Evolutionary conservation across 2,113 vertebrate species (phyloP).

Genomic region (Erinaceus europaeus): DNA sequence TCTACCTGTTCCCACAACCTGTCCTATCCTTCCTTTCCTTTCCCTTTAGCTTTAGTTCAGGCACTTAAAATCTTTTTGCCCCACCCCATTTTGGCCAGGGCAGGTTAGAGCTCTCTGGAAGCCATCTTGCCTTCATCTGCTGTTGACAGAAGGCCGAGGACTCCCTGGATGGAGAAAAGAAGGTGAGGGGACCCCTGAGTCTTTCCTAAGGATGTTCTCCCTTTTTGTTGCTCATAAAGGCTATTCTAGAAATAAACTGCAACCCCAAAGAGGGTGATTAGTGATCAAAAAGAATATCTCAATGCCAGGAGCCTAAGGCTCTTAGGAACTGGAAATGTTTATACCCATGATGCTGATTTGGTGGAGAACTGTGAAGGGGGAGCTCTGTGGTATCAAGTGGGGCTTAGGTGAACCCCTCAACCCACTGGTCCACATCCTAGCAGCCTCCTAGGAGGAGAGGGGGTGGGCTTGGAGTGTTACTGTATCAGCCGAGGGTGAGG

Average conservation of each 20-base stretch:
- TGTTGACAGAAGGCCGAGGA: background rate
- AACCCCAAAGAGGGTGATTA: constrained; percentile 16
- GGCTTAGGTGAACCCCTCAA: background rate
- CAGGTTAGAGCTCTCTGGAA: background rate
- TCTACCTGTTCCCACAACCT: background rate
- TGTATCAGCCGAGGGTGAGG: background rate
- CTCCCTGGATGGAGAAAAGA: background rate
- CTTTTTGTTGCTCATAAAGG: constrained; percentile 4
- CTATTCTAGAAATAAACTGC: background rate
- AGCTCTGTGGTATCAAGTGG: background rate
- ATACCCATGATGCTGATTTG: no score
- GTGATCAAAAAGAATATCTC: constrained; percentile 2
- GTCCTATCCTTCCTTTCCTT: background rate
- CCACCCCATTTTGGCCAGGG: background rate
- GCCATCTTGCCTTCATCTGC: background rate
- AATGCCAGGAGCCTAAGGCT: background rate
- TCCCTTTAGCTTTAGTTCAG: fast-evolving
- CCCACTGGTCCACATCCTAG: background rate
- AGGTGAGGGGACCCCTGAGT: background rate
- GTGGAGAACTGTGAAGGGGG: background rate
- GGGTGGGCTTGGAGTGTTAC: background rate
- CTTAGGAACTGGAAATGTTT: background rate
- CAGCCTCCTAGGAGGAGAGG: background rate
- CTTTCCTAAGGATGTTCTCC: background rate
- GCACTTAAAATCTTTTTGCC: background rate